phyloP scores from a whole-genome alignment of 2,113 vertebrate genomes.

The Brachyhypopomus occidentalis region DNA sequence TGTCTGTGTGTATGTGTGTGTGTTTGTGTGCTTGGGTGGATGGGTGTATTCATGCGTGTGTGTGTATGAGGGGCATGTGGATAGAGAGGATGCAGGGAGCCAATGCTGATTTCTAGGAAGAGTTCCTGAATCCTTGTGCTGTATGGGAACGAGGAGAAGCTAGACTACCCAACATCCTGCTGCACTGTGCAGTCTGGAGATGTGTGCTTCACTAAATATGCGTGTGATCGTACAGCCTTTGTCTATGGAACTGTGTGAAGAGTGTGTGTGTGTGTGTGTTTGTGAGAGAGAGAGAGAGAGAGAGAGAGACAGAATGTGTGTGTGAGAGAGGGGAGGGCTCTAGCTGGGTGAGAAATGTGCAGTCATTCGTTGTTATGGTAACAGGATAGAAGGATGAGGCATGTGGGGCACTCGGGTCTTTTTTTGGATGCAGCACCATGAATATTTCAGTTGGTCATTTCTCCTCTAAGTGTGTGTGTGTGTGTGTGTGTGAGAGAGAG shows the following conservation, averaged over 20 bases:
- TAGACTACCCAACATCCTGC: not conserved
- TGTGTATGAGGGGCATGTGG: constrained; percentile 11
- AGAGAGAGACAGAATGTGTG: not conserved
- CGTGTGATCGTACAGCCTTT: constrained; percentile 27
- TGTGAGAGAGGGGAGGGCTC: not conserved
- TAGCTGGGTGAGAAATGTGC: constrained; percentile 39
- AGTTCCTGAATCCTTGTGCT: not conserved
- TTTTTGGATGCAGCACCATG: constrained; percentile 44
- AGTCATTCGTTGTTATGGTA: constrained; percentile 54
- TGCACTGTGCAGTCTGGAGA: not conserved
- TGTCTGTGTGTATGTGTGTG: not conserved
- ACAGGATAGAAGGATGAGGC: constrained; percentile 44
- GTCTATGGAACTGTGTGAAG: constrained; percentile 4
- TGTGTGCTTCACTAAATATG: not conserved
- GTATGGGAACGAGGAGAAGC: not conserved
- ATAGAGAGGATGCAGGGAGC: not conserved
- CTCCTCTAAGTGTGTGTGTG: constrained; percentile 27
- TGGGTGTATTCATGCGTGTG: constrained; percentile 10
- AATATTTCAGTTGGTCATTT: constrained; percentile 55
- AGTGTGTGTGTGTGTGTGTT: not conserved
- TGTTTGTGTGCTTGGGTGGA: not conserved
- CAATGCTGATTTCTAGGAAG: not conserved
- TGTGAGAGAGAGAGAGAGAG: not conserved
- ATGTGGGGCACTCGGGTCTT: constrained; percentile 51
- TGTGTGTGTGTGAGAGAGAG: not conserved